Evolutionary conservation across 2,888 invertebrate species (phyloP), one percentile per base, ranked within the genome.

Genomic region (Cephonodes hylas): DNA sequence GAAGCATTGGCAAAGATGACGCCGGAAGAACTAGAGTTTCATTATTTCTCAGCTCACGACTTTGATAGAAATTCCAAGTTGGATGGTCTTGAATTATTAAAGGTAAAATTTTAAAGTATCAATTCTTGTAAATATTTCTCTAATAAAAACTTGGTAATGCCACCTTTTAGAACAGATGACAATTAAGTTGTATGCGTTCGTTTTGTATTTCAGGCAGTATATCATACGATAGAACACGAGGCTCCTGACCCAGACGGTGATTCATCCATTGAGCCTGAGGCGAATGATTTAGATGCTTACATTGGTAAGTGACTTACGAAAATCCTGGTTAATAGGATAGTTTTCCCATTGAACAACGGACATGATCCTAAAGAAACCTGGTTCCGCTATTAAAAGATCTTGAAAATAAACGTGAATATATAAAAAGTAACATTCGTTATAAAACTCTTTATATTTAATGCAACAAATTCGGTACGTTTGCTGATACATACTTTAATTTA

Each of bases 31-130:
- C 72, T 97, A 75, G 97, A 97, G 81, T 96, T 97, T 77, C 95
- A 96, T 82, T 97, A 97, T 79, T 97, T 97, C 81, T 95, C 96
- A 90, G 90, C 96, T 18, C 99, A 99, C 75, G 99, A 99, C 82
- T 96, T 95, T 68, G 98, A 98, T 81, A 96, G 96, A 79, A 98
- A 99, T 81, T 96, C 96, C 1, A 96, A 96, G 76, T 88, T 99
- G 64, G 98, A 99, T 83, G 98, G 98, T 0, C 87, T 98, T 64
- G 99, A 99, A 90, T 94, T 99, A 76, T 89, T 98, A 60, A 94
- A 94, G 84, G 94, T 92, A 69, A 34, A 53, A 5, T 10, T n/a
- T 38, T 0, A 8, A 1, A 6, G 6, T 31, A 31, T 31, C 31
- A 31, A 31, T 8, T 6, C 38, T 3, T 3, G n/a, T 13, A n/a